These are phyloP conservation scores for Troglohyphantes excavatus DNA, from an alignment of 2,888 invertebrate species.

Conservation along the genomic window DNA sequence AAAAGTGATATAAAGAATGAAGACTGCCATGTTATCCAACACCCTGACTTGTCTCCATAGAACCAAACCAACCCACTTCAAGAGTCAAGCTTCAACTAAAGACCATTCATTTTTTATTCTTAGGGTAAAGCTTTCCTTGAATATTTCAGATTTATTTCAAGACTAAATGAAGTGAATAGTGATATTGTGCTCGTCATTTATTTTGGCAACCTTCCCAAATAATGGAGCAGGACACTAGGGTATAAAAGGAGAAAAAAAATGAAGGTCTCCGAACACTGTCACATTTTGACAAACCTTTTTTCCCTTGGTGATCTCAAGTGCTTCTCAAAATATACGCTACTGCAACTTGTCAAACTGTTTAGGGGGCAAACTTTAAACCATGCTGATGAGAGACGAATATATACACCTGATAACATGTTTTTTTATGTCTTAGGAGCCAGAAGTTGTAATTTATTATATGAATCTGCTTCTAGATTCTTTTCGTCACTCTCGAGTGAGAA, in stretches of 20 bases:
- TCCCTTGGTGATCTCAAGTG: slow-evolving; percentile 7
- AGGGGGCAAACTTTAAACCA: slow-evolving; percentile 39
- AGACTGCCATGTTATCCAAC: no score
- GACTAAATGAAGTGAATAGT: background rate
- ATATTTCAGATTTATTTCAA: background rate
- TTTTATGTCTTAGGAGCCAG: slow-evolving; percentile 16
- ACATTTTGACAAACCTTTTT: slow-evolving; percentile 10
- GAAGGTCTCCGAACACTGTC: slow-evolving; percentile 6
- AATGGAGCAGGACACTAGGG: background rate
- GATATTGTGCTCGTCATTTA: slow-evolving; percentile 4
- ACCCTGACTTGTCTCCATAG: no score
- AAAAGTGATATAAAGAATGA: no score
- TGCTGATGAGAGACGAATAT: slow-evolving; percentile 51
- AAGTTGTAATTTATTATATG: slow-evolving; percentile 34
- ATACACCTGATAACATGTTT: slow-evolving; percentile 70
- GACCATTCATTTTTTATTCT: no score
- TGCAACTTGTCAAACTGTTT: slow-evolving; percentile 33
- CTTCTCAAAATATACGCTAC: slow-evolving; percentile 62
- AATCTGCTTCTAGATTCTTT: slow-evolving; percentile 35
- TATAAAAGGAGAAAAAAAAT: background rate
- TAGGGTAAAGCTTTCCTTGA: background rate
- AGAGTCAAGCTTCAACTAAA: no score
- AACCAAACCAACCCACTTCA: no score
- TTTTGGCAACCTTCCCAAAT: slow-evolving; percentile 14
- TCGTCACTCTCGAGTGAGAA: slow-evolving; percentile 28